phyloP scores from a whole-genome alignment of 2,113 vertebrate genomes.

The Heteronetta atricapilla region DNA sequence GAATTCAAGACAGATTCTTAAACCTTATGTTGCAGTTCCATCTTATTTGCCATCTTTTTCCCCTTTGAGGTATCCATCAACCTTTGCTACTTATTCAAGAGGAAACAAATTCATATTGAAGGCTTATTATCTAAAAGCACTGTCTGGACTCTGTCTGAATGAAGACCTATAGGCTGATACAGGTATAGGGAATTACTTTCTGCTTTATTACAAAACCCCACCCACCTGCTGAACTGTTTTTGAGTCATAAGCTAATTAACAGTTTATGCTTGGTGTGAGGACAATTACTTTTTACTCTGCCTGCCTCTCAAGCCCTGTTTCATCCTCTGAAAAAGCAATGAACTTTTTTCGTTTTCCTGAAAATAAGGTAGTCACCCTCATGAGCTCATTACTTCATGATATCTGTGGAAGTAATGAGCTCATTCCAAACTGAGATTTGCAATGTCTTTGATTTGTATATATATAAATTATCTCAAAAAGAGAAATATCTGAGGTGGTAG shows the following conservation, averaged over 20 bases:
- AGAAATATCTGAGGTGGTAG: not conserved
- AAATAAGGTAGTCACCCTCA: not conserved
- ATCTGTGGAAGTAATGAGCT: not conserved
- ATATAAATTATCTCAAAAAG: not conserved
- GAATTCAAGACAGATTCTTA: not conserved
- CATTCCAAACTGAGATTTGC: not conserved
- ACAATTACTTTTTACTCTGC: not conserved
- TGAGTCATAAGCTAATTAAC: not conserved
- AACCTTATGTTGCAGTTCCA: not conserved
- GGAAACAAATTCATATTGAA: not conserved
- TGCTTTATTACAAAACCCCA: slow-evolving; percentile 55
- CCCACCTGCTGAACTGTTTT: not conserved
- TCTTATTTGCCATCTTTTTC: not conserved
- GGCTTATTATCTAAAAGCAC: slow-evolving; percentile 28
- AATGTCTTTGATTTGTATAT: not conserved
- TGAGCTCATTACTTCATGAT: not conserved
- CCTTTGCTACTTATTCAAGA: not conserved
- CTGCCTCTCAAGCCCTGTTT: no score
- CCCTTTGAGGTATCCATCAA: not conserved
- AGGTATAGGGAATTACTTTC: slow-evolving; percentile 17
- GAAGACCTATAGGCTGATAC: not conserved
- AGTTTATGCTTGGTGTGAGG: not conserved
- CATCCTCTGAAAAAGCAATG: not conserved
- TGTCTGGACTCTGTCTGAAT: not conserved
- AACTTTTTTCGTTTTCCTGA: not conserved